Percentiles rank a stretch among this genome's conserved stretches.
Conservation (phyloP, 23 tunicate species). For the Phallusia fumigata region DNA sequence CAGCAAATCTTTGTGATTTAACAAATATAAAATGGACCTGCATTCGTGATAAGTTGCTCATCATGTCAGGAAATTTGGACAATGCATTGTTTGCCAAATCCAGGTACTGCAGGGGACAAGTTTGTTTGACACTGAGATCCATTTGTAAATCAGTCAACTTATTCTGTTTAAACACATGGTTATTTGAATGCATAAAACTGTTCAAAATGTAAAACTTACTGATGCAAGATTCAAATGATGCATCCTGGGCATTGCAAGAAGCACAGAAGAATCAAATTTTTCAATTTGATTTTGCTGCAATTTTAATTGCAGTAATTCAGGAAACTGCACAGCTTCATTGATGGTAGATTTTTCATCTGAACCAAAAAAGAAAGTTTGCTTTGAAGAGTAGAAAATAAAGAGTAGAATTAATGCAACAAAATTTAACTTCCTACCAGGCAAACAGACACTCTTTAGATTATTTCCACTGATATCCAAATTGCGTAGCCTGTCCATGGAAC, state of each 20-base stretch:
- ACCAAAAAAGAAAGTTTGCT: neutral
- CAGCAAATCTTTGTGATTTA: neutral
- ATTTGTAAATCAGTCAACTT: neutral
- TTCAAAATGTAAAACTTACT: neutral
- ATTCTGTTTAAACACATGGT: neutral
- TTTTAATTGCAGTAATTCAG: neutral
- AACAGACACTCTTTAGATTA: neutral
- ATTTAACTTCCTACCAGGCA: neutral
- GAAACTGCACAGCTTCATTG: neutral
- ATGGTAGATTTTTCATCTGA: neutral
- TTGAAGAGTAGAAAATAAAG: neutral
- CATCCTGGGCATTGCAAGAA: neutral
- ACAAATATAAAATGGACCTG: conserved; percentile 15
- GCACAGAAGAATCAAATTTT: neutral
- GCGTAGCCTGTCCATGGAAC: neutral
- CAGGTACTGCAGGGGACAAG: conserved; percentile 10
- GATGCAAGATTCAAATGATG: neutral
- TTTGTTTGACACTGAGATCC: neutral
- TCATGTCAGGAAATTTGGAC: conserved; percentile 16
- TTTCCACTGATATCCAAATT: neutral
- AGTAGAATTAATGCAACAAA: no score
- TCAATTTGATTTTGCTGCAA: neutral
- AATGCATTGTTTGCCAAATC: conserved; percentile 25
- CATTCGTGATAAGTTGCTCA: conserved; percentile 3
- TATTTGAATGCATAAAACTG: neutral